Percentiles rank a stretch among this genome's conserved stretches.
Conservation (phyloP, 2,113 vertebrate genomes). For the Turdus rufiventris region DNA sequence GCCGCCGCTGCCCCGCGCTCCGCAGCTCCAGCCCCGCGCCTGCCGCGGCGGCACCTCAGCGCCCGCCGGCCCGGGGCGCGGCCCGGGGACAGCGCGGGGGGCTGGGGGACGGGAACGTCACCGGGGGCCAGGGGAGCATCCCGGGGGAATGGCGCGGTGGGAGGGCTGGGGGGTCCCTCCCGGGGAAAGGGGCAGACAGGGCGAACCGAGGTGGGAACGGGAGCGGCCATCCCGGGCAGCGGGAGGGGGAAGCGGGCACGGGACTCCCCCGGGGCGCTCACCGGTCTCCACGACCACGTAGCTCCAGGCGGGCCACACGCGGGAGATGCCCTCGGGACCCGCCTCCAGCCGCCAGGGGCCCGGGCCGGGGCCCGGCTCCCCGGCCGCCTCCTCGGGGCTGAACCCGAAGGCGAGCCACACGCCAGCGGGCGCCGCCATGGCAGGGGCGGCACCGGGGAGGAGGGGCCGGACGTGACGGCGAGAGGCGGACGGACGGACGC, state of each 20-base stretch:
- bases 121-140: neutral
- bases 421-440: neutral
- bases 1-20: neutral
- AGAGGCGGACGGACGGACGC: too few species aligned
- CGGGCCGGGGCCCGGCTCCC: neutral
- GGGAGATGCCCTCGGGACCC: neutral
- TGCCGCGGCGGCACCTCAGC: neutral
- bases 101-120: neutral
- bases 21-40: neutral
- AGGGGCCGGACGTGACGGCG: neutral
- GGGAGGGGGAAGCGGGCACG: neutral
- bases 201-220: neutral
- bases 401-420: neutral
- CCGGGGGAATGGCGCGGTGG: too few species aligned
- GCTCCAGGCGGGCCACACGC: constrained; percentile 70
- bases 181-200: neutral
- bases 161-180: neutral
- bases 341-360: neutral
- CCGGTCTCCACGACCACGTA: constrained; percentile 62
- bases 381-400: neutral
- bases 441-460: neutral
- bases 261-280: neutral
- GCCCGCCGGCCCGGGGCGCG: neutral
- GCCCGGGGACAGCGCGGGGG: too few species aligned
- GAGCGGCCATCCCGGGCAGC: neutral